phyloP scores from a whole-genome alignment of 2,797 vertebrate genomes.

The Falco columbarius region DNA sequence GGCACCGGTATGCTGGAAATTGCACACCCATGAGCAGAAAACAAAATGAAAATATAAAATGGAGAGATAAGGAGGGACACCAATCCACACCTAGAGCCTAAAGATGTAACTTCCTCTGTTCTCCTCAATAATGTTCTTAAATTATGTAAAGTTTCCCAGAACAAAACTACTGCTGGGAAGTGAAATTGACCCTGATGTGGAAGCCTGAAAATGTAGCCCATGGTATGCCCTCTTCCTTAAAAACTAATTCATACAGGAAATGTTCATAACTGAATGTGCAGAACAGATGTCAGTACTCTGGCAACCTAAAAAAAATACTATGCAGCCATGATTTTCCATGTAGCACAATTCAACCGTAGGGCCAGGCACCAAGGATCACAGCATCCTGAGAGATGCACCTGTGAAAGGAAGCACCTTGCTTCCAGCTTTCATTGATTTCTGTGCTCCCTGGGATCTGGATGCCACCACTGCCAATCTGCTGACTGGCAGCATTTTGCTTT shows the following conservation, averaged over 20 bases:
- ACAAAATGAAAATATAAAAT: not conserved
- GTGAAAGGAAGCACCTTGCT: not conserved
- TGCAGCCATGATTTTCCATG: not conserved
- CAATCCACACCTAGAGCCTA: not conserved
- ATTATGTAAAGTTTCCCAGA: constrained; percentile 3
- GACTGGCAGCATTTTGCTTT: not conserved
- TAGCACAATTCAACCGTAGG: not conserved
- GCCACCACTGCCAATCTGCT: not conserved
- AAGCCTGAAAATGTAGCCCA: not conserved
- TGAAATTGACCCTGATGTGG: not conserved
- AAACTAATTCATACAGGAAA: not conserved
- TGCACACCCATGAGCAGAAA: not conserved
- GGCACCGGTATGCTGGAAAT: not conserved
- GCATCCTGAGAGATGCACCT: not conserved
- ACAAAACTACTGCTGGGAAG: not conserved
- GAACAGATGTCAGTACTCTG: not conserved
- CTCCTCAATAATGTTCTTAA: not conserved
- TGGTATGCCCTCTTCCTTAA: not conserved
- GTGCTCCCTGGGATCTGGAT: not conserved
- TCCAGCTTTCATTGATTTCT: not conserved
- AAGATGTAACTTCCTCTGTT: constrained; percentile 35
- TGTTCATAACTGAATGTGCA: not conserved
- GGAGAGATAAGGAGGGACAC: not conserved
- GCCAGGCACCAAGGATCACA: not conserved
- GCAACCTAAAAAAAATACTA: not conserved